phyloP scores from a whole-genome alignment of 1,140 invertebrate species.

The Portunus trituberculatus region DNA sequence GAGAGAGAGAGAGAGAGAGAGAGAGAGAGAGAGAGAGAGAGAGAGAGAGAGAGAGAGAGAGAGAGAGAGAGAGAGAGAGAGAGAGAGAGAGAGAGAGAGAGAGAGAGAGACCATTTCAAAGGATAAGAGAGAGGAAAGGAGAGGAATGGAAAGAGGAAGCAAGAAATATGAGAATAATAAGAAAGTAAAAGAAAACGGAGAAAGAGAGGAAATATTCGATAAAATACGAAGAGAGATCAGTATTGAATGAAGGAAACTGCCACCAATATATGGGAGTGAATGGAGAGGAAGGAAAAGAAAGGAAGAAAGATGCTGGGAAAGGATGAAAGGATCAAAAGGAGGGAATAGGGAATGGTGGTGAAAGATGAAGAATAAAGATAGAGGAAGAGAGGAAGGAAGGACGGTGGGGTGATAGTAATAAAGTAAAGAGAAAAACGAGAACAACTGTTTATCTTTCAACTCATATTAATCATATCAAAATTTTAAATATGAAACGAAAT shows the following conservation, averaged over 20 bases:
- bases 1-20: background rate
- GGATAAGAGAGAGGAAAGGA: background rate
- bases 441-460: too few relatives aligned
- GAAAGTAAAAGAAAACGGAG: background rate
- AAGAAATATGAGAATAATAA: background rate
- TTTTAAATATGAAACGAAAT: too few relatives aligned
- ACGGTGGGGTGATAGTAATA: too few relatives aligned
- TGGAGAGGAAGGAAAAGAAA: background rate
- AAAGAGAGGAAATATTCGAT: background rate
- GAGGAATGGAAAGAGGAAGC: background rate
- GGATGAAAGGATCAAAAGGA: background rate
- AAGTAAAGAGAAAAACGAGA: too few relatives aligned
- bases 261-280: background rate
- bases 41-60: background rate
- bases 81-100: background rate
- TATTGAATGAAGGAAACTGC: background rate
- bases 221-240: background rate
- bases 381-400: too few relatives aligned
- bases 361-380: too few relatives aligned
- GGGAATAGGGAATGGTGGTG: too few relatives aligned
- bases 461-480: too few relatives aligned
- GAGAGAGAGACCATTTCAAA: background rate
- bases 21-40: background rate
- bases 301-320: background rate
- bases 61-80: background rate